Conservation (phyloP, 1,140 invertebrate species). For the Harpegnathos saltator region DNA sequence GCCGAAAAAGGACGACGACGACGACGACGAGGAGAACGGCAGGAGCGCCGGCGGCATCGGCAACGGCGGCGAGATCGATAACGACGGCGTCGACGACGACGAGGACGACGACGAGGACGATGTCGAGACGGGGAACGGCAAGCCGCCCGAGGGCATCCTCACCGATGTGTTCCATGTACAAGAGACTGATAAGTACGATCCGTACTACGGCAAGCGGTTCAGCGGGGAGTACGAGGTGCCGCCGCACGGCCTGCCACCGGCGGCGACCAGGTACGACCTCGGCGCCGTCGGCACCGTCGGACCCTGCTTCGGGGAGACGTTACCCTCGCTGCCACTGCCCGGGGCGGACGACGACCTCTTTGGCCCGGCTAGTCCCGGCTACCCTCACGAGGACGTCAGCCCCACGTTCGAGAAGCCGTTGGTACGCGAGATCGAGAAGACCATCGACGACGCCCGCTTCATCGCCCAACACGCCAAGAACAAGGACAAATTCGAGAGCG, state of each 20-base stretch:
- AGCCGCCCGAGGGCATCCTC: constrained; percentile 89
- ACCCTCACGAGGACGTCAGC: constrained; percentile 89
- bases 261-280: constrained; percentile 80
- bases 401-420: constrained; percentile 92
- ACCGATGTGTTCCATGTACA: constrained; percentile 91
- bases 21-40: constrained; percentile 86
- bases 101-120: constrained; percentile 88
- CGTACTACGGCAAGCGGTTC: constrained; percentile 88
- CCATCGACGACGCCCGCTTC: constrained; percentile 95
- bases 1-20: constrained; percentile 90
- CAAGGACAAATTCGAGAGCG: constrained; percentile 96
- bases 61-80: constrained; percentile 89
- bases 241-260: constrained; percentile 80
- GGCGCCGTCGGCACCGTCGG: constrained; percentile 86
- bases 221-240: constrained; percentile 91
- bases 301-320: constrained; percentile 88
- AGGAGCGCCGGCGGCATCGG: constrained; percentile 89
- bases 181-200: constrained; percentile 90
- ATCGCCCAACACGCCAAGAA: constrained; percentile 97
- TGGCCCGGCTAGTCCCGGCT: constrained; percentile 88
- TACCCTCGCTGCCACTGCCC: constrained; percentile 89
- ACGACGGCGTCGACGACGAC: constrained; percentile 88
- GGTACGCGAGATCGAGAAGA: constrained; percentile 93
- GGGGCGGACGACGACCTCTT: constrained; percentile 93
- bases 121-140: constrained; percentile 83